Percentiles rank a stretch among this genome's conserved stretches.
Evolutionary conservation across 2,888 invertebrate genomes (phyloP).

Genomic region (Gisinianus flammeolus): DNA sequence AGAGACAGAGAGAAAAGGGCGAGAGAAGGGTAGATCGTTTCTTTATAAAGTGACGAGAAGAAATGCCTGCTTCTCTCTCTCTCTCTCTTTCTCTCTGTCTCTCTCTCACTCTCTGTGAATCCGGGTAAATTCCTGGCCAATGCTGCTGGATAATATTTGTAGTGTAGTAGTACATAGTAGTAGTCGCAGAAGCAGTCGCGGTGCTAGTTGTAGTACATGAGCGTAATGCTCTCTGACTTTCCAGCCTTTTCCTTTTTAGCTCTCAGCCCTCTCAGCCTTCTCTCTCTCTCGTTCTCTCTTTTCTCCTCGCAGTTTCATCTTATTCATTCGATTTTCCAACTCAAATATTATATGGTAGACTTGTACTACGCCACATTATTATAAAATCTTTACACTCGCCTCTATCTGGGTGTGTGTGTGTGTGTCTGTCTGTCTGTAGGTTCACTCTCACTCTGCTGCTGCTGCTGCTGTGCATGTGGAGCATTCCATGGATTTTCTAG

Average conservation of each 20-base stretch:
- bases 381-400: too few relatives aligned
- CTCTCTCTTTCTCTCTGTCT: not conserved
- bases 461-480: too few relatives aligned
- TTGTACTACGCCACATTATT: too few relatives aligned
- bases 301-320: not conserved
- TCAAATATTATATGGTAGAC: too few relatives aligned
- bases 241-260: conserved; percentile 17
- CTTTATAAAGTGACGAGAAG: conserved; percentile 32
- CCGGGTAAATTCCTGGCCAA: conserved; percentile 16
- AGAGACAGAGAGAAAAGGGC: not conserved
- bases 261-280: not conserved
- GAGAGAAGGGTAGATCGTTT: conserved; percentile 18
- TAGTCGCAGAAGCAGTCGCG: conserved; percentile 3
- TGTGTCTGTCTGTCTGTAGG: too few relatives aligned
- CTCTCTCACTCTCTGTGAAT: conserved; percentile 11
- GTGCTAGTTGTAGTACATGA: conserved; percentile 4
- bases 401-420: too few relatives aligned
- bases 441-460: too few relatives aligned
- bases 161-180: not conserved
- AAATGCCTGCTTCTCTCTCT: conserved; percentile 1
- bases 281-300: not conserved
- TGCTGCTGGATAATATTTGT: conserved; percentile 8
- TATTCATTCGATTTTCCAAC: not conserved
- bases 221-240: conserved; percentile 21
- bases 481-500: too few relatives aligned